phyloP scores from a whole-genome alignment of 2,888 invertebrate species.

The Stenotaenia linearis region DNA sequence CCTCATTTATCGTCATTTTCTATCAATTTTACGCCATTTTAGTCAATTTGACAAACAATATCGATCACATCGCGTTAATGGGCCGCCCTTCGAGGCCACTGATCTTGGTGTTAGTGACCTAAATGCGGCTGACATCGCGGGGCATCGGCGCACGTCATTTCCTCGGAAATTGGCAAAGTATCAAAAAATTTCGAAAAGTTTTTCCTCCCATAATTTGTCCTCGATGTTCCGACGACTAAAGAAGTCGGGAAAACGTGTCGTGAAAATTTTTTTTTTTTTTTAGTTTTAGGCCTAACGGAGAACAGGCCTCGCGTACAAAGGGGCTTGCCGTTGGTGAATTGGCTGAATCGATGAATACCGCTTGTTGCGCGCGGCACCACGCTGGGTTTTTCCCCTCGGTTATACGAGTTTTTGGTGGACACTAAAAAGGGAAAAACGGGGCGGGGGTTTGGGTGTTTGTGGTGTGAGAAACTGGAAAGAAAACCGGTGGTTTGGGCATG shows the following conservation, averaged over 20 bases:
- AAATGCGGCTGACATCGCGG: background rate
- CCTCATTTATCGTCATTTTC: too few relatives aligned
- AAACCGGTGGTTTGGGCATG: background rate
- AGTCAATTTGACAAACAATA: too few relatives aligned
- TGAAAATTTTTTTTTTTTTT: too few relatives aligned
- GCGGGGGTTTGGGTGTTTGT: background rate
- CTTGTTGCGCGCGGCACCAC: background rate
- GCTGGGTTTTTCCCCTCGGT: background rate
- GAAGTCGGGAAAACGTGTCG: too few relatives aligned
- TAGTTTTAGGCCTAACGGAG: too few relatives aligned
- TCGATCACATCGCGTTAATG: background rate
- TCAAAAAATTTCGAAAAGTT: background rate
- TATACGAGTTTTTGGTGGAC: background rate
- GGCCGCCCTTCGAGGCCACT: background rate
- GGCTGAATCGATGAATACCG: background rate
- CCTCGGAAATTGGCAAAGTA: conserved; percentile 1
- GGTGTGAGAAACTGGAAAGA: background rate
- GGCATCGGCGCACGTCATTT: background rate
- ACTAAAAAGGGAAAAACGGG: background rate
- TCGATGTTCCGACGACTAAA: too few relatives aligned
- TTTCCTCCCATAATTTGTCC: background rate
- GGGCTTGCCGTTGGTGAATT: background rate
- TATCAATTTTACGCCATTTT: too few relatives aligned
- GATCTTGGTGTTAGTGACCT: conserved; percentile 31
- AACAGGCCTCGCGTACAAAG: too few relatives aligned